Conservation (phyloP, 1,140 invertebrate genomes). For the Neodiprion fabricii region DNA sequence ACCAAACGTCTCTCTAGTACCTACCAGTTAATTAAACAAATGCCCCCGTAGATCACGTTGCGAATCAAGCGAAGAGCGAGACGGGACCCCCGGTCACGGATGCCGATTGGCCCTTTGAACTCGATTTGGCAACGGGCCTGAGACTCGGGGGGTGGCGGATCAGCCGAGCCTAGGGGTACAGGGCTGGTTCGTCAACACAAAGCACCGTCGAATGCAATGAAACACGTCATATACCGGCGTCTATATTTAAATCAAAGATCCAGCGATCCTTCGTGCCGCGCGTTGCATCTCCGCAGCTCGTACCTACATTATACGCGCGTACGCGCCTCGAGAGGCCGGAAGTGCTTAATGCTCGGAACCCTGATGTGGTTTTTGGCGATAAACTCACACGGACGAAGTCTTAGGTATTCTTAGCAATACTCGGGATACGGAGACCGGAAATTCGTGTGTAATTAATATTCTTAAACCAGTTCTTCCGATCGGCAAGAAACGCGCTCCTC, state of each 20-base stretch:
- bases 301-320: background rate
- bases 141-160: background rate
- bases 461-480: no score
- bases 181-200: slow-evolving; percentile 26
- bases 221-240: slow-evolving; percentile 20
- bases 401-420: background rate
- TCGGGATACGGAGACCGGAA: background rate
- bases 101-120: slow-evolving; percentile 45
- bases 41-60: slow-evolving; percentile 40
- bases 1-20: slow-evolving; percentile 32
- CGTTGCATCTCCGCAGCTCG: background rate
- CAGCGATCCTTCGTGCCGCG: background rate
- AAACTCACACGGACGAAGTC: background rate
- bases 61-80: slow-evolving; percentile 30
- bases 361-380: slow-evolving; percentile 1
- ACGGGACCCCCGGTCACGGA: background rate
- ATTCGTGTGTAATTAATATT: no score
- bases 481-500: no score
- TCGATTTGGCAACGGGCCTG: slow-evolving; percentile 39
- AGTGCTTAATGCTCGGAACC: slow-evolving; percentile 6
- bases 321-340: background rate
- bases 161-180: background rate
- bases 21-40: slow-evolving; percentile 59
- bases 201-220: slow-evolving; percentile 32
- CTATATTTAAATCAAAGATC: slow-evolving; percentile 43